Percentiles rank a stretch among this genome's conserved stretches.
These are phyloP conservation scores for Umimayanthus kanabou DNA, from an alignment of 92 coral and sea anemone genomes.

Conservation along the genomic window DNA sequence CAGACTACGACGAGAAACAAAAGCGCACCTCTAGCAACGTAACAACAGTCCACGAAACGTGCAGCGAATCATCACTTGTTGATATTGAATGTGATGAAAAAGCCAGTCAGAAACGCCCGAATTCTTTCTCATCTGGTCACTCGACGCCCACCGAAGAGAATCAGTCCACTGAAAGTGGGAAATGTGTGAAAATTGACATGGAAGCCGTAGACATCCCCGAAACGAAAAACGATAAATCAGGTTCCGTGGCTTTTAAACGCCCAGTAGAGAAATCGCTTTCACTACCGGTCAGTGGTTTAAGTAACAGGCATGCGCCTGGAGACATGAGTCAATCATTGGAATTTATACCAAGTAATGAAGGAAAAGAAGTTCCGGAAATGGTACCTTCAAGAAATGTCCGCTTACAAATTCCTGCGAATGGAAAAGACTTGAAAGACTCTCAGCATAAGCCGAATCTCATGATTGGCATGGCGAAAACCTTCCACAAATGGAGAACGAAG, in stretches of 20 bases:
- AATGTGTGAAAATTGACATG: slow-evolving; percentile 45
- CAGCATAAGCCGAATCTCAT: slow-evolving; percentile 54
- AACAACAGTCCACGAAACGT: slow-evolving; percentile 22
- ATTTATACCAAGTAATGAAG: slow-evolving; percentile 9
- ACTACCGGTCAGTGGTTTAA: slow-evolving; percentile 18
- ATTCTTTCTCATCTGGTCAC: slow-evolving; percentile 24
- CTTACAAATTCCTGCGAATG: slow-evolving; percentile 6
- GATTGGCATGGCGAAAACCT: slow-evolving; percentile 88
- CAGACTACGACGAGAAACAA: slow-evolving; percentile 52
- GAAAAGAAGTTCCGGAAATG: background rate
- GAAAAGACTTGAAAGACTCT: slow-evolving; percentile 26
- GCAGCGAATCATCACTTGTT: slow-evolving; percentile 55
- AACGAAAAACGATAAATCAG: background rate
- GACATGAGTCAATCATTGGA: slow-evolving; percentile 2
- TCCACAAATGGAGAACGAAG: slow-evolving; percentile 87
- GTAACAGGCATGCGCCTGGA: background rate
- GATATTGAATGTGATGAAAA: slow-evolving; percentile 51
- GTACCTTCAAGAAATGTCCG: slow-evolving; percentile 36
- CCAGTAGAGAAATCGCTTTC: slow-evolving; percentile 40
- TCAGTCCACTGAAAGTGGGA: slow-evolving; percentile 39
- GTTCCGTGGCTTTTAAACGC: background rate
- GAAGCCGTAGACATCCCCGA: slow-evolving; percentile 32
- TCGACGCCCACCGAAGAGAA: slow-evolving; percentile 28
- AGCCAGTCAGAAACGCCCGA: slow-evolving; percentile 24
- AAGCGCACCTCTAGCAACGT: background rate